Base-by-base conservation (phyloP, 2,797 vertebrate genomes). In the Megalops cyprinoides region DNA sequence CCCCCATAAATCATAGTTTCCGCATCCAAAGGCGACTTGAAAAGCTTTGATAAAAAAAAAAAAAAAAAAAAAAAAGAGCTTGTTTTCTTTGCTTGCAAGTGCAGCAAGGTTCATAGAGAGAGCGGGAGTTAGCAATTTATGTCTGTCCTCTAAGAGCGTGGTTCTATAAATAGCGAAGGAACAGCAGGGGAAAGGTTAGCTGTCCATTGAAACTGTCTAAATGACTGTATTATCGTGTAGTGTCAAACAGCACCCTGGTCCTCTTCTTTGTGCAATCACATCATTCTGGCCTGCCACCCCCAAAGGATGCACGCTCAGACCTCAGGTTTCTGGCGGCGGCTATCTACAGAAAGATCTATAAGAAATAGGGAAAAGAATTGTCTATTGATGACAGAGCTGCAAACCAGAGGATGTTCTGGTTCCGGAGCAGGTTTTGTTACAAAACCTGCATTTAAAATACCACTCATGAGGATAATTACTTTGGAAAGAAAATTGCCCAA, bases 151-250 rank as follows among this genome's bases (percentile, higher is more conserved):
- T 3, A 25, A 79, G 85, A 79, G 83, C 88, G 87, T 65, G 77
- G 71, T 23, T 67, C 85, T 90, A 89, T 89, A 87, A 87, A 88
- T 88, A 90, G 87, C 81, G 0, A n/a, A 77, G 81, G 80, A 88
- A 74, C 83, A 87, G 87, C 84, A 82, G 85, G 88, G 86, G 84
- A 88, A 89, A 91, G 87, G 87, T 90, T 86, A 84, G 81, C 62
- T 78, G 78, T 84, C 84, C 82, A 88, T 62, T 88, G 84, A 86
- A 87, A 86, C 82, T 73, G 84, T 86, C 80, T 79, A 79, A 77
- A 80, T 65, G 76, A 85, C 86, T 83, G 83, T 71, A 81, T 88
- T 86, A 87, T 89, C 84, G 84, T 85, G 84, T 82, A 79, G 23
- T 74, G 79, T 82, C 84, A 82, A 82, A 81, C 81, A 9, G 23